phyloP scores from a whole-genome alignment of 1,140 invertebrate species.

The Danaus plexippus region DNA sequence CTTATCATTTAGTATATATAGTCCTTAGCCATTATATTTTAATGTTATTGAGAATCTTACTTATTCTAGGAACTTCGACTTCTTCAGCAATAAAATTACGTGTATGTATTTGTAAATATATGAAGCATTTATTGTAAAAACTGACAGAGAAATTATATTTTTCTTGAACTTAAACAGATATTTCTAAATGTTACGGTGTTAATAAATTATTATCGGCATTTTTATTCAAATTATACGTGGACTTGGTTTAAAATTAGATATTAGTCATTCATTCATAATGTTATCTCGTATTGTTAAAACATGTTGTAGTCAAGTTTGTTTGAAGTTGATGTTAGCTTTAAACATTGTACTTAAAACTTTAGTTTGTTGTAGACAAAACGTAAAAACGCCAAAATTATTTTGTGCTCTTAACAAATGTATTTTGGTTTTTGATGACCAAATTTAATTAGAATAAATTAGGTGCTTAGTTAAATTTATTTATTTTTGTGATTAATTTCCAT shows the following conservation, averaged over 20 bases:
- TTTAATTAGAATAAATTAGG: conserved; percentile 51
- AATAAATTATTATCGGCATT: conserved; percentile 26
- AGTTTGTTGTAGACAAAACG: conserved; percentile 38
- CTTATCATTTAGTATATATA: conserved; percentile 60
- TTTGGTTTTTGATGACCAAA: conserved; percentile 59
- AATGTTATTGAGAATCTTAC: conserved; percentile 35
- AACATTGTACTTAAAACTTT: conserved; percentile 52
- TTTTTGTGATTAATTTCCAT: conserved; percentile 60
- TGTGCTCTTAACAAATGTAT: conserved; percentile 35
- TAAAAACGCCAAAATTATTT: conserved; percentile 50
- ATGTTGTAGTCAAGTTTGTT: conserved; percentile 34
- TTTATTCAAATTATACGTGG: conserved; percentile 25
- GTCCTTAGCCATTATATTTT: conserved; percentile 54
- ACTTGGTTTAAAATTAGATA: conserved; percentile 22
- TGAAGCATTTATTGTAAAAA: conserved; percentile 63
- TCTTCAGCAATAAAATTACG: conserved; percentile 64
- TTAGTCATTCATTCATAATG: conserved; percentile 19
- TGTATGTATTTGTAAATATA: conserved; percentile 67
- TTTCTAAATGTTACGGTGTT: conserved; percentile 46
- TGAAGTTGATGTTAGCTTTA: conserved; percentile 55
- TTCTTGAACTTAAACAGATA: conserved; percentile 58
- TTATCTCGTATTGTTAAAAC: conserved; percentile 26
- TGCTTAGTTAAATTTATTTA: conserved; percentile 59
- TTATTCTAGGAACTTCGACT: conserved; percentile 52
- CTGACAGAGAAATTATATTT: conserved; percentile 66